Conservation (phyloP, 2,888 invertebrate genomes). For the Acleris laterana region DNA sequence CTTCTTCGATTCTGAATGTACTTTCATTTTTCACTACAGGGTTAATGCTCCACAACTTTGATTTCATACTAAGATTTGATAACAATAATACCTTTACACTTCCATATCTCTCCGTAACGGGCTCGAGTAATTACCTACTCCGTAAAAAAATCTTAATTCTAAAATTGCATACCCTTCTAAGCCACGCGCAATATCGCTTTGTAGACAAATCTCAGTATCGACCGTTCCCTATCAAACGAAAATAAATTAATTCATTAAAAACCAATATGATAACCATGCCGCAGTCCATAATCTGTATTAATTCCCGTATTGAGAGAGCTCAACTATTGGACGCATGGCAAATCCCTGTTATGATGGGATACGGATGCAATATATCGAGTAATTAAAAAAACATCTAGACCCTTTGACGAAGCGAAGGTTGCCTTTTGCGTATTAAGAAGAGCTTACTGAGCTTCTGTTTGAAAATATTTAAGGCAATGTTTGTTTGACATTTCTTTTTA, state of each 20-base stretch:
- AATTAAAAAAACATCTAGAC: constrained; percentile 74
- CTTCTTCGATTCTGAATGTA: too few species aligned
- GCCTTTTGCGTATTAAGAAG: neutral
- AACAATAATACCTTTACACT: neutral
- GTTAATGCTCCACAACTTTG: too few species aligned
- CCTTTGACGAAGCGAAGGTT: constrained; percentile 31
- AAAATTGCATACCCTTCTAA: neutral
- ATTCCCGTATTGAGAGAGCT: constrained; percentile 52
- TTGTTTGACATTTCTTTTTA: neutral
- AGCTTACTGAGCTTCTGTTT: neutral
- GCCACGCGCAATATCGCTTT: constrained; percentile 12
- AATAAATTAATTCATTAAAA: constrained; percentile 37
- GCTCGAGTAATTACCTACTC: too few species aligned
- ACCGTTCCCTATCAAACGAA: constrained; percentile 25
- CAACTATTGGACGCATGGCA: constrained; percentile 50
- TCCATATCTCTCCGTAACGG: neutral
- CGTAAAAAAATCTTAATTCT: too few species aligned
- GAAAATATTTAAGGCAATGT: neutral
- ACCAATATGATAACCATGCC: constrained; percentile 28
- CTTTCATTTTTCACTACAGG: too few species aligned
- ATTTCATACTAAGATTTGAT: too few species aligned
- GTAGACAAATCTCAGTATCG: constrained; percentile 22
- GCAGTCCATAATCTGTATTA: constrained; percentile 56
- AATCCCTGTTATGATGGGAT: constrained; percentile 61
- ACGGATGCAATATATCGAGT: constrained; percentile 47